A percentile compares a stretch with the other conserved stretches of the same genome.
phyloP scores from a whole-genome alignment of 2,113 vertebrate genomes.

The Hippocampus mohnikei region DNA sequence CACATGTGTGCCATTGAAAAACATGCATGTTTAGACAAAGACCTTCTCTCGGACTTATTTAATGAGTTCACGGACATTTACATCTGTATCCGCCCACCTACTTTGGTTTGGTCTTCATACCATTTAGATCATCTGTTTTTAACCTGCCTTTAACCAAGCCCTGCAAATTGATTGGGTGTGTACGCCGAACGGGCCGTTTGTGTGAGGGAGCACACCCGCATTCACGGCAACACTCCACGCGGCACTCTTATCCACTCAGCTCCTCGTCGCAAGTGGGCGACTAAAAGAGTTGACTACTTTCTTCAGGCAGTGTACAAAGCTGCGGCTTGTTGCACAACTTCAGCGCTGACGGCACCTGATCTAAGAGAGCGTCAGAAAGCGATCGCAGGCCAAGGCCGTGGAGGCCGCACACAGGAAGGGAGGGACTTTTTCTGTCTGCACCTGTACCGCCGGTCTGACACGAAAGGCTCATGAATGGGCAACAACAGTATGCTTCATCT shows the following conservation, averaged over 20 bases:
- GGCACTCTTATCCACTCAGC: slow-evolving; percentile 18
- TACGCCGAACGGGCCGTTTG: slow-evolving; percentile 10
- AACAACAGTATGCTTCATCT: slow-evolving; percentile 65
- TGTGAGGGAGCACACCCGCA: background rate
- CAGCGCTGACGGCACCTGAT: slow-evolving; percentile 33
- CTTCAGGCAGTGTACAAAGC: slow-evolving; percentile 59
- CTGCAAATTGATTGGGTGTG: background rate
- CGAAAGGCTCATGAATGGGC: slow-evolving; percentile 60
- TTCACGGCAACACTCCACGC: slow-evolving; percentile 1
- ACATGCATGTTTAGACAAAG: background rate
- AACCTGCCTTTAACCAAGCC: background rate
- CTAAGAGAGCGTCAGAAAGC: slow-evolving; percentile 34
- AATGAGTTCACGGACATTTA: background rate
- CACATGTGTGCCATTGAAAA: background rate
- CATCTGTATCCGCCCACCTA: background rate
- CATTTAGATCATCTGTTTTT: slow-evolving; percentile 9
- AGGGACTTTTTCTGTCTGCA: slow-evolving; percentile 51
- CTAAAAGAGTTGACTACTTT: slow-evolving; percentile 42
- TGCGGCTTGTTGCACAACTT: slow-evolving; percentile 58
- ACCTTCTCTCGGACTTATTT: slow-evolving; percentile 2
- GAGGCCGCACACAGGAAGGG: slow-evolving; percentile 24
- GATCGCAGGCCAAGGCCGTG: slow-evolving; percentile 10
- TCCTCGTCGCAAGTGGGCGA: slow-evolving; percentile 21
- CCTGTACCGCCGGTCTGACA: slow-evolving; percentile 70
- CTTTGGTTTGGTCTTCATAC: background rate